Conservation (phyloP, 2,888 invertebrate species). For the Hypolimnas misippus region DNA sequence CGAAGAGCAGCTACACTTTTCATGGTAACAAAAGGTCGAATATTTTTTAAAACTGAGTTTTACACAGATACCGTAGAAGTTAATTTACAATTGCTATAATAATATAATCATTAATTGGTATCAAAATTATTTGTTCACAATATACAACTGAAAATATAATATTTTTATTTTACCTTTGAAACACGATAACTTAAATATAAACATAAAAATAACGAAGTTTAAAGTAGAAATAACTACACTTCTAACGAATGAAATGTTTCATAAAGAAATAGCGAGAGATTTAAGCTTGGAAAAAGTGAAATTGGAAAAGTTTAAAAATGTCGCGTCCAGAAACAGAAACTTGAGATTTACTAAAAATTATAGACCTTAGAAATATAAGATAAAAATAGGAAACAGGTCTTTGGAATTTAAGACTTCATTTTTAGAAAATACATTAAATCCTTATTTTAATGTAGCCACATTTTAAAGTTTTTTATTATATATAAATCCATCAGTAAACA, state of each 20-base stretch:
- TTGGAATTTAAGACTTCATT: neutral
- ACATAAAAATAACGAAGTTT: neutral
- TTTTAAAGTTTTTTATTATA: too few relatives aligned
- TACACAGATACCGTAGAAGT: too few relatives aligned
- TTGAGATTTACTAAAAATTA: constrained; percentile 13
- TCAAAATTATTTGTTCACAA: too few relatives aligned
- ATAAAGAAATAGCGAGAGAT: constrained; percentile 1
- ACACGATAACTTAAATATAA: neutral
- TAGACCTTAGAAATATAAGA: neutral
- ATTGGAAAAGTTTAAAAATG: constrained; percentile 25
- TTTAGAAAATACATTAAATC: too few relatives aligned
- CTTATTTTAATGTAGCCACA: too few relatives aligned
- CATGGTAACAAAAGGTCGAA: too few relatives aligned
- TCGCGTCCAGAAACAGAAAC: constrained; percentile 10
- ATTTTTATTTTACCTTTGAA: neutral
- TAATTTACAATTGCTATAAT: too few relatives aligned
- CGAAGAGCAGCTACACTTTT: too few relatives aligned
- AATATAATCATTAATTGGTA: too few relatives aligned
- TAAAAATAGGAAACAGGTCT: neutral
- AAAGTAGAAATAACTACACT: neutral
- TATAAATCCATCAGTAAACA: too few relatives aligned
- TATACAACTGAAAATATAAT: too few relatives aligned
- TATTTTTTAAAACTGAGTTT: too few relatives aligned
- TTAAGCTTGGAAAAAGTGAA: constrained; percentile 14
- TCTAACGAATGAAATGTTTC: neutral